Base-by-base conservation (phyloP, 2,888 invertebrate species). In the Chymomyza amoena region DNA sequence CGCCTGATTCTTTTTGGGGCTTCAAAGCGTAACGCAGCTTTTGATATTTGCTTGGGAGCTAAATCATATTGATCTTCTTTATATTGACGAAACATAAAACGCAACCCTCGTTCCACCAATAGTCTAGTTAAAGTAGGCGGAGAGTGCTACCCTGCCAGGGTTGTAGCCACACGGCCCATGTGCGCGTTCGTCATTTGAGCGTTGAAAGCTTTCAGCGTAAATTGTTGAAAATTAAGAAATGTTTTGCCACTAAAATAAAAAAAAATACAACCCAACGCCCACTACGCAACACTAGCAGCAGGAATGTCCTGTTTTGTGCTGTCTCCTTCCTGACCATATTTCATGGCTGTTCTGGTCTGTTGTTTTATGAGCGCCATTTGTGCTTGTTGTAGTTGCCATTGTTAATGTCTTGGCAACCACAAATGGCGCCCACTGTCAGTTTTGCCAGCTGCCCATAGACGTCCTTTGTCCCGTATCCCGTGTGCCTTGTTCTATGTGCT, bases 201-300 rank as follows among this genome's bases (percentile, higher is more conserved):
- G 84, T 72, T 79, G 84, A 89, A 84, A 86, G 88, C 83, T 85
- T 87, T 87, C 81, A 81, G 82, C 78, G 81, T 81, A 89, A 87
- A 87, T 83, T 84, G 79, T 87, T 78, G 80, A 79, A 89, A 90
- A 89, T 89, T 89, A 90, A 89, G 82, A 90, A 87, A 89, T 89
- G 84, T 77, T 80, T 72, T 68, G 70, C 73, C 69, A 68, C 67
- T 62, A 74, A 72, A 69, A 64, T 54, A 9, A n/a, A 20, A 16
- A 7, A 54, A 54, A 54, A 3, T 1, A n/a, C 32, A 32, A 32
- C 32, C 32, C 7, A 32, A n/a, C 67, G 61, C 70, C 62, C 72
- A 63, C 66, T 72, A 25, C 3, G 72, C 56, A 73, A 65, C 75
- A 74, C 74, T 45, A 64, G 67, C 72, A 72, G 73, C 73, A 56